Evolutionary conservation across 2,888 invertebrate genomes (phyloP).

Genomic region (Noctua janthina): DNA sequence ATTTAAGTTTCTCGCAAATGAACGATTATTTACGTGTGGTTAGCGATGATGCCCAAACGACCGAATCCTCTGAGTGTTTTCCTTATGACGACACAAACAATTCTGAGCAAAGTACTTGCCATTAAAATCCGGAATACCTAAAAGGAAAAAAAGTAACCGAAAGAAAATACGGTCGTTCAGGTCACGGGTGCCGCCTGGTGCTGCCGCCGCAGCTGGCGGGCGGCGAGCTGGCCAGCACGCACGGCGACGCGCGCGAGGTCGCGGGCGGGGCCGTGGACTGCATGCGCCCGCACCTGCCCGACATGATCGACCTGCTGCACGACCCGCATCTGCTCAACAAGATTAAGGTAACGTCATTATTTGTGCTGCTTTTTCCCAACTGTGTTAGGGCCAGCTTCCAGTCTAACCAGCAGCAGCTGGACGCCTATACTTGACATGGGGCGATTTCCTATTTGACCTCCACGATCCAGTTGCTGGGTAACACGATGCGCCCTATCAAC

Average conservation of each 20-base stretch:
- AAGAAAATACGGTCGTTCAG: slow-evolving; percentile 59
- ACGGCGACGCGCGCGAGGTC: slow-evolving; percentile 87
- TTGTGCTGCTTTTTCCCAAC: not conserved
- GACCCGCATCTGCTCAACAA: slow-evolving; percentile 99
- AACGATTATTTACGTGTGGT: not conserved
- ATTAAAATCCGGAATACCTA: not conserved
- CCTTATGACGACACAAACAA: not conserved
- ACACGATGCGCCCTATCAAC: not conserved
- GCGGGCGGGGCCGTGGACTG: slow-evolving; percentile 98
- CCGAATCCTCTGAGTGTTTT: not conserved
- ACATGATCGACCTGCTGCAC: slow-evolving; percentile 98
- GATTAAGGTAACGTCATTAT: slow-evolving; percentile 93
- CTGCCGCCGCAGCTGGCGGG: slow-evolving; percentile 90
- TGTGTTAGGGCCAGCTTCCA: not conserved
- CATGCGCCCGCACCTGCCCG: slow-evolving; percentile 97
- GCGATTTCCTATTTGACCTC: not conserved
- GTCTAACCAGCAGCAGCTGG: not conserved
- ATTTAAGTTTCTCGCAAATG: not conserved
- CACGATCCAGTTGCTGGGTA: no score
- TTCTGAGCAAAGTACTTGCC: not conserved
- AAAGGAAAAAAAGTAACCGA: not conserved
- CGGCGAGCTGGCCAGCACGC: slow-evolving; percentile 60
- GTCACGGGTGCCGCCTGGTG: slow-evolving; percentile 91
- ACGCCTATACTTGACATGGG: no score
- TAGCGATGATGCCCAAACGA: not conserved